These are phyloP conservation scores for Globodera ellingtonae DNA, from an alignment of 1,140 invertebrate genomes.

Conservation along the genomic window DNA sequence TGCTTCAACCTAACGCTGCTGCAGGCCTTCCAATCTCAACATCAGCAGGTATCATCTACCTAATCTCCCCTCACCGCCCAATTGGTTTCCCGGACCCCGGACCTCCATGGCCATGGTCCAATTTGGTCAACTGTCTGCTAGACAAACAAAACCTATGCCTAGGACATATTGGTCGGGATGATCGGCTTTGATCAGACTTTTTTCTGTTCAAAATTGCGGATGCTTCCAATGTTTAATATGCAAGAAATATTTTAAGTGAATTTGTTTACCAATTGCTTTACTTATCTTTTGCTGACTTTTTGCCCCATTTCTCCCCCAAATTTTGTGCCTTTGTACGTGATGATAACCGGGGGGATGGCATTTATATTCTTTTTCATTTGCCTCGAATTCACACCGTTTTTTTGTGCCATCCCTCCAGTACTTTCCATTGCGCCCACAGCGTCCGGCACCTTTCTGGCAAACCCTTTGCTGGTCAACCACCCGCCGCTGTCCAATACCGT, in stretches of 20 bases:
- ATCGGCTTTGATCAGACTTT: too few relatives aligned
- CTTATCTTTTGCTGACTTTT: constrained; percentile 11
- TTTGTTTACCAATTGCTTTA: not conserved
- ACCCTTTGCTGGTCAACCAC: not conserved
- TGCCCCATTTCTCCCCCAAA: constrained; percentile 2
- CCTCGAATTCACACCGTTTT: not conserved
- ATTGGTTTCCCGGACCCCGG: too few relatives aligned
- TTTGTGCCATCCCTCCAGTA: not conserved
- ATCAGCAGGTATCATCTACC: not conserved
- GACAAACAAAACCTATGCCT: too few relatives aligned
- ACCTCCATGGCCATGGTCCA: too few relatives aligned
- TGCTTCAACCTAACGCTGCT: not conserved
- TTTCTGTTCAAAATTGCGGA: too few relatives aligned
- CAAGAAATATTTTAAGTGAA: not conserved
- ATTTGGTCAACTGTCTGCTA: too few relatives aligned
- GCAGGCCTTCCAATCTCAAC: not conserved
- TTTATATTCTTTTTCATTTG: not conserved
- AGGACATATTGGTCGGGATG: too few relatives aligned
- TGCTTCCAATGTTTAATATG: too few relatives aligned
- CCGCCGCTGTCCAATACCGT: not conserved
- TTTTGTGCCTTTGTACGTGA: not conserved
- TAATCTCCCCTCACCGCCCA: too few relatives aligned
- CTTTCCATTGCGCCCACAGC: not conserved
- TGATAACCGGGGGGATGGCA: not conserved
- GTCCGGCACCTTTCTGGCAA: not conserved